phyloP scores from a whole-genome alignment of 2,113 vertebrate species.

The Phocoena phocoena region DNA sequence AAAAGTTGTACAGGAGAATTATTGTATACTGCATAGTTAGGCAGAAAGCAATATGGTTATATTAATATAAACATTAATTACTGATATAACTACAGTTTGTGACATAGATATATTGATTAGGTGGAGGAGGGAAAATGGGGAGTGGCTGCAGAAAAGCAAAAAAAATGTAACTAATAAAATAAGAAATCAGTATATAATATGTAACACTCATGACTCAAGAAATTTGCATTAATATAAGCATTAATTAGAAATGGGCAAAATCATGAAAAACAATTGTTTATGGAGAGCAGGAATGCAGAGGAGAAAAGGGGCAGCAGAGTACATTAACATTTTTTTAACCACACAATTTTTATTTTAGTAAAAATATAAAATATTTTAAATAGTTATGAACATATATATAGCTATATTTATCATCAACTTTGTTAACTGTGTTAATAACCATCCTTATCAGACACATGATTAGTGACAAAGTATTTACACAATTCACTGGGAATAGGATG shows the following conservation, averaged over 20 bases:
- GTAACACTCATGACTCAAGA: background rate
- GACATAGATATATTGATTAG: background rate
- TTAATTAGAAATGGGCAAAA: background rate
- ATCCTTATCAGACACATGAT: background rate
- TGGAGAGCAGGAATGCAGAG: background rate
- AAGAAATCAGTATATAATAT: background rate
- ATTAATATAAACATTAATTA: background rate
- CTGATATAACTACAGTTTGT: background rate
- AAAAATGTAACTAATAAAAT: background rate
- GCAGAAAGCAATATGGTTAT: background rate
- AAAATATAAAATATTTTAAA: background rate
- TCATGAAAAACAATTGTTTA: background rate
- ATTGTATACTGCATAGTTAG: too few species aligned
- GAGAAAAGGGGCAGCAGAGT: rapidly evolving
- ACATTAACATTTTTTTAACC: background rate
- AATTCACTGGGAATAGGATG: background rate
- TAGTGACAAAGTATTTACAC: background rate
- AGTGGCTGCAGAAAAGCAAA: background rate
- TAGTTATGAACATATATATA: background rate
- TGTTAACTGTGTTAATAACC: background rate
- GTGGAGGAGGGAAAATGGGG: background rate
- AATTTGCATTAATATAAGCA: background rate
- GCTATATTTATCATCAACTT: background rate
- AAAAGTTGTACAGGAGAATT: background rate
- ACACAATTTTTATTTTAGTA: background rate